phyloP scores from a whole-genome alignment of 2,113 vertebrate genomes.

The Athene cunicularia region DNA sequence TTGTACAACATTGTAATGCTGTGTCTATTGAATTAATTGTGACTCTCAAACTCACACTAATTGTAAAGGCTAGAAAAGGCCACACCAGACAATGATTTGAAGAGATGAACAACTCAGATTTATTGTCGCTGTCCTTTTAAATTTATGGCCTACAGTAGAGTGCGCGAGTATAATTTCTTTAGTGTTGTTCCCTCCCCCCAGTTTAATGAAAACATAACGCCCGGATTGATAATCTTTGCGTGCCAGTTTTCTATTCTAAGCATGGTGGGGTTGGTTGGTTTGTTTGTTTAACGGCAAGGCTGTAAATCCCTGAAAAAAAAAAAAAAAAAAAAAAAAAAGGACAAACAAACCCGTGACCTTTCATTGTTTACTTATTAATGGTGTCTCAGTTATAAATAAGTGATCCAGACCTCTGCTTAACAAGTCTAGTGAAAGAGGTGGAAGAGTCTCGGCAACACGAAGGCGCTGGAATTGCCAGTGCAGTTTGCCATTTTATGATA shows the following conservation, averaged over 20 bases:
- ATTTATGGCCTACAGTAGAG: not conserved
- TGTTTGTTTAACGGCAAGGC: not conserved
- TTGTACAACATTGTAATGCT: not conserved
- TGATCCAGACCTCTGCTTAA: slow-evolving; percentile 1
- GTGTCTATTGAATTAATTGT: not conserved
- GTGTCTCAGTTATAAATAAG: not conserved
- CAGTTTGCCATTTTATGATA: not conserved
- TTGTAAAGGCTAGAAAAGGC: not conserved
- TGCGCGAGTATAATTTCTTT: not conserved
- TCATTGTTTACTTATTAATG: not conserved
- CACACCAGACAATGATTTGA: not conserved
- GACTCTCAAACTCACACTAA: not conserved
- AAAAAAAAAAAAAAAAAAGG: not conserved
- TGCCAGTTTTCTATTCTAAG: not conserved
- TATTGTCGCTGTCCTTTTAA: not conserved
- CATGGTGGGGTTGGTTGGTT: not conserved
- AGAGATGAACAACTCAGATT: not conserved
- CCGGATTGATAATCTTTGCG: not conserved
- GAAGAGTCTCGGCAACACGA: not conserved
- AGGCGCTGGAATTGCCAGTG: not conserved
- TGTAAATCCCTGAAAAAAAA: not conserved
- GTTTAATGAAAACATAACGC: not conserved
- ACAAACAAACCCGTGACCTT: not conserved
- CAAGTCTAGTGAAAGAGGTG: not conserved
- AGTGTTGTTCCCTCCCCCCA: not conserved